These are phyloP conservation scores for Stichopus horrens DNA, from an alignment of 53 echinoderm and acorn worm genomes.

Conservation along the genomic window DNA sequence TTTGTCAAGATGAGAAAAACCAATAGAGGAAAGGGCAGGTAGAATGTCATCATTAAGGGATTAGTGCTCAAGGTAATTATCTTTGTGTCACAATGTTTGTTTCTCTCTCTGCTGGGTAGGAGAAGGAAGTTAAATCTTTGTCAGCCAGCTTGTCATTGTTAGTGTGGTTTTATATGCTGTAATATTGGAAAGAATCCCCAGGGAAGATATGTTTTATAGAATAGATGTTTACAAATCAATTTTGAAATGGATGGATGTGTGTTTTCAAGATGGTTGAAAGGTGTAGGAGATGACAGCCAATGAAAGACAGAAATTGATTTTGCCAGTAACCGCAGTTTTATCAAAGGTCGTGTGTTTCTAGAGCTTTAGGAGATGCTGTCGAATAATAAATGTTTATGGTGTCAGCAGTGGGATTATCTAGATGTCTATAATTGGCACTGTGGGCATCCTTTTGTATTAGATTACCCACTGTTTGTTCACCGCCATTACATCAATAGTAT, in stretches of 20 bases:
- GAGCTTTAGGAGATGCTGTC: no score
- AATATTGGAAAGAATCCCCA: no score
- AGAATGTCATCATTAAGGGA: neutral
- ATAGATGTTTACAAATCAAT: no score
- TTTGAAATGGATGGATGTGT: neutral
- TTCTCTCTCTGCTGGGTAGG: neutral
- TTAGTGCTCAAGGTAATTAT: neutral
- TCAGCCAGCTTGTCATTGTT: no score
- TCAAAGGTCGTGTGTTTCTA: no score
- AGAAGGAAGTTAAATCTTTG: neutral
- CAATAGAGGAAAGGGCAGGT: neutral
- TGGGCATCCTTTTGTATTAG: no score
- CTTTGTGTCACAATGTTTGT: neutral
- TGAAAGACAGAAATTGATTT: neutral
- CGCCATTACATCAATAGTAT: no score
- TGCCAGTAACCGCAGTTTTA: neutral
- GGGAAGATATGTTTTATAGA: no score
- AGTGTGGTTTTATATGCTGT: no score
- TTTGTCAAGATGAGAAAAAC: neutral
- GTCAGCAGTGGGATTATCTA: conserved; percentile 1
- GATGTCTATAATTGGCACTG: no score
- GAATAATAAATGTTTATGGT: neutral
- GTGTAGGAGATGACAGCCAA: neutral
- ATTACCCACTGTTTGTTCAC: no score
- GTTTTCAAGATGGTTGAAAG: neutral